Conservation (phyloP, 2,888 invertebrate genomes). For the Xestoiulus laeticollis region DNA sequence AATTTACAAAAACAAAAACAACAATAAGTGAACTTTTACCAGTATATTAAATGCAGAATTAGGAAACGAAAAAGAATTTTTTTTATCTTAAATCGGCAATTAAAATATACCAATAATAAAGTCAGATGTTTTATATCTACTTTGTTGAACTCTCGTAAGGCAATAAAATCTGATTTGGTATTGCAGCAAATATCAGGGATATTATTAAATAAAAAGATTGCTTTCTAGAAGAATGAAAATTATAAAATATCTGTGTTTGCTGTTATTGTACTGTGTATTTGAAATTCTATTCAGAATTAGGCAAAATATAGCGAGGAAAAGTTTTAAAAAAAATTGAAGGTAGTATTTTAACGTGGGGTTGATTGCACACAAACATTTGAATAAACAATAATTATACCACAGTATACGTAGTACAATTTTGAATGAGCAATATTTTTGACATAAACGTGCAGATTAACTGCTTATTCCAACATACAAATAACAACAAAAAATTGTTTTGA, state of each 20-base stretch:
- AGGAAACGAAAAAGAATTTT: not conserved
- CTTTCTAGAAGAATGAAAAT: not conserved
- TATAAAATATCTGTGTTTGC: not conserved
- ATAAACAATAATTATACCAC: not conserved
- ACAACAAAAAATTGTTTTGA: not conserved
- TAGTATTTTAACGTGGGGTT: not conserved
- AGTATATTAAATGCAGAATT: not conserved
- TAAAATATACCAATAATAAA: not conserved
- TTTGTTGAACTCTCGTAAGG: not conserved
- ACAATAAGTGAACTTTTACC: not conserved
- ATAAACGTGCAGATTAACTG: not conserved
- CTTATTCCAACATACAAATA: not conserved
- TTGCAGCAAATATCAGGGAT: not conserved
- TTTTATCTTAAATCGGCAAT: not conserved
- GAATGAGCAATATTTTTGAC: conserved; percentile 11
- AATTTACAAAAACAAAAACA: conserved; percentile 40
- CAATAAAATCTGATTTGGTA: not conserved
- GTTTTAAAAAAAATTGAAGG: not conserved
- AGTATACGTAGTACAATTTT: not conserved
- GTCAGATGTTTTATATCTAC: not conserved
- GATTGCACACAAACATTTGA: conserved; percentile 1
- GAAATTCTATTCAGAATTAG: not conserved
- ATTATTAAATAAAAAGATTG: not conserved
- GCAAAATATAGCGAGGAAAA: not conserved
- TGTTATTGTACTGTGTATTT: not conserved